phyloP scores from a whole-genome alignment of 1,140 invertebrate genomes.

The Macrosteles quadrilineatus region DNA sequence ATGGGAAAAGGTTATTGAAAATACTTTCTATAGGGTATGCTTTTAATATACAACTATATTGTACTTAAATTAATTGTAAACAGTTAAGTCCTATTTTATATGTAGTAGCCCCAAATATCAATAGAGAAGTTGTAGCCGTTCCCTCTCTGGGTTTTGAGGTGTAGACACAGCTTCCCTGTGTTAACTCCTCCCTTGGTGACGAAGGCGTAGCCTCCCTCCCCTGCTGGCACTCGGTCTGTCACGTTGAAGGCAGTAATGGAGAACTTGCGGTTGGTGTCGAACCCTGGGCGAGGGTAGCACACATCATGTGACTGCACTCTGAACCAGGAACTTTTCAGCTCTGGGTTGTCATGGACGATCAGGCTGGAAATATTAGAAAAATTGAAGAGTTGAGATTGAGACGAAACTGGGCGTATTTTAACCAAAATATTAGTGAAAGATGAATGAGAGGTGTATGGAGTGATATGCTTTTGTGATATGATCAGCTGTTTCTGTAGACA shows the following conservation, averaged over 20 bases:
- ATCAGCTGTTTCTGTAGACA: too few relatives aligned
- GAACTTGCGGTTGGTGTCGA: not conserved
- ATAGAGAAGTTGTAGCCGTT: slow-evolving; percentile 4
- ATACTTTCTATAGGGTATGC: too few relatives aligned
- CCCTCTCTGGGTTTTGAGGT: slow-evolving; percentile 8
- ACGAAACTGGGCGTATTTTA: too few relatives aligned
- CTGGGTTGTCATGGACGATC: not conserved
- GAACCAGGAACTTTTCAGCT: not conserved
- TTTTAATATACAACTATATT: too few relatives aligned
- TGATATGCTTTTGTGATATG: too few relatives aligned
- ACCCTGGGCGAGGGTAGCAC: not conserved
- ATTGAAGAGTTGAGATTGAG: too few relatives aligned
- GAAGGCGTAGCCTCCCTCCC: not conserved
- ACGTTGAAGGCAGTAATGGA: slow-evolving; percentile 5
- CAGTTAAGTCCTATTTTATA: too few relatives aligned
- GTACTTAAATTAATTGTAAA: too few relatives aligned
- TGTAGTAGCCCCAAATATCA: not conserved
- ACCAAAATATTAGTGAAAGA: too few relatives aligned
- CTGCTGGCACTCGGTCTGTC: not conserved
- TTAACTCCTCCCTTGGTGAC: not conserved
- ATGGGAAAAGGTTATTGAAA: too few relatives aligned
- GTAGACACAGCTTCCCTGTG: not conserved
- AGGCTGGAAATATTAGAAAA: not conserved
- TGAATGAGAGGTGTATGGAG: too few relatives aligned
- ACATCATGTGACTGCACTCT: slow-evolving; percentile 6